A percentile compares a stretch with the other conserved stretches of the same genome.
phyloP scores from a whole-genome alignment of 1,140 invertebrate genomes.

The Adelges cooleyi region DNA sequence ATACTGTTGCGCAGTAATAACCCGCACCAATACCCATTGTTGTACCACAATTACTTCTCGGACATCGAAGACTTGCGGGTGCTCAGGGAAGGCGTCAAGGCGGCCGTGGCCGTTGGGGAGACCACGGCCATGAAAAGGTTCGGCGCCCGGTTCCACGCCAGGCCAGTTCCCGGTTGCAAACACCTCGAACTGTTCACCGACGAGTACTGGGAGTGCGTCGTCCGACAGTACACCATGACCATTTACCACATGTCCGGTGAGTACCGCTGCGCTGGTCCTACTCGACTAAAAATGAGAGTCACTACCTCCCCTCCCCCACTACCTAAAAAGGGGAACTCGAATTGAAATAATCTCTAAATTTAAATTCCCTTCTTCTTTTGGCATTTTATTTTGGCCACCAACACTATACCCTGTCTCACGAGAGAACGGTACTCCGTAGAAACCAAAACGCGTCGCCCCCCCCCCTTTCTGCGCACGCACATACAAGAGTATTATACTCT shows the following conservation, averaged over 20 bases:
- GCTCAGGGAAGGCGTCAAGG: conserved; percentile 71
- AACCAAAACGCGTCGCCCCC: too few species aligned
- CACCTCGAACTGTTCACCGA: conserved; percentile 44
- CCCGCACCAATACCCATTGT: conserved; percentile 69
- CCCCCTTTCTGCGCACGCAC: too few species aligned
- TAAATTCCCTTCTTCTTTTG: too few species aligned
- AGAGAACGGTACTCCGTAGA: too few species aligned
- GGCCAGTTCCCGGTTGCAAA: conserved; percentile 64
- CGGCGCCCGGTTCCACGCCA: conserved; percentile 58
- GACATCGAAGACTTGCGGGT: conserved; percentile 67
- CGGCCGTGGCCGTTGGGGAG: conserved; percentile 60
- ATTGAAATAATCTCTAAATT: too few species aligned
- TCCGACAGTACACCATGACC: conserved; percentile 65
- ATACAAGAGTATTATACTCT: too few species aligned
- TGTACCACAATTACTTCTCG: conserved; percentile 81
- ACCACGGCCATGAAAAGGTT: conserved; percentile 46
- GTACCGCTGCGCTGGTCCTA: not conserved
- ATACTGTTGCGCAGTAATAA: conserved; percentile 63
- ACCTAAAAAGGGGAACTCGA: too few species aligned
- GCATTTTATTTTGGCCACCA: too few species aligned
- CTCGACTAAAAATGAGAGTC: too few species aligned
- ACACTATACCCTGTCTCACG: too few species aligned
- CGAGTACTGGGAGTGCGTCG: conserved; percentile 35
- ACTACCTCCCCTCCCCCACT: too few species aligned
- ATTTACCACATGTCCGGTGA: conserved; percentile 71